Evolutionary conservation across 1,140 invertebrate species (phyloP).

Genomic region (Monomorium pharaonis): DNA sequence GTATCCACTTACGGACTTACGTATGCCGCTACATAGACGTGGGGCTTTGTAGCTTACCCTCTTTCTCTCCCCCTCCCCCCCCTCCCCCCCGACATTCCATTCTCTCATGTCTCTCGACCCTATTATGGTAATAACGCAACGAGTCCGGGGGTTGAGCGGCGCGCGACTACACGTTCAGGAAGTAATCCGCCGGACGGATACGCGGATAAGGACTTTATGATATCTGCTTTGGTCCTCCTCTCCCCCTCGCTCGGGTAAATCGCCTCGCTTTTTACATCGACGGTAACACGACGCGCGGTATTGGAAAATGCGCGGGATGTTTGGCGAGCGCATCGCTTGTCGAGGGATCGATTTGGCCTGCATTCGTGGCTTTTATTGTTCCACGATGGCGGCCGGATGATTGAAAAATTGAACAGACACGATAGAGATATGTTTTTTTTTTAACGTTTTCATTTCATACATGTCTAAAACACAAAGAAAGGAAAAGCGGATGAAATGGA

Average conservation of each 20-base stretch:
- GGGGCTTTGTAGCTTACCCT: conserved; percentile 31
- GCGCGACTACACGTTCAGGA: not conserved
- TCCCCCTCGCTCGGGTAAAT: not conserved
- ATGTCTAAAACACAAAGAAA: not conserved
- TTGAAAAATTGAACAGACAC: conserved; percentile 21
- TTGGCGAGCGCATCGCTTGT: conserved; percentile 12
- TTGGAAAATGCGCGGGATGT: conserved; percentile 10
- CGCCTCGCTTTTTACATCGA: not conserved
- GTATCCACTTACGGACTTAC: conserved; percentile 24
- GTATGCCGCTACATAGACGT: not conserved
- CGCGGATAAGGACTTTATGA: not conserved
- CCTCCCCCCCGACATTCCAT: not conserved
- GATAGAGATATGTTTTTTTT: conserved; percentile 2
- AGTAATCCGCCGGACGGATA: conserved; percentile 11
- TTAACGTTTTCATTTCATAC: conserved; percentile 12
- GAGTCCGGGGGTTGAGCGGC: not conserved
- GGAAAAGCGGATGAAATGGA: not conserved
- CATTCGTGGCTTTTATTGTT: conserved; percentile 24
- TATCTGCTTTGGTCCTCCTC: not conserved
- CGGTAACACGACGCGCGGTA: not conserved
- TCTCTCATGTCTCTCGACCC: conserved; percentile 12
- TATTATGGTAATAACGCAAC: conserved; percentile 37
- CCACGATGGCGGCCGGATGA: not conserved
- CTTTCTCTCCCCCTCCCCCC: too few relatives aligned
- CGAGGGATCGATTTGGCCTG: not conserved